phyloP scores from a whole-genome alignment of 2,888 invertebrate species.

The Alcis repandata region DNA sequence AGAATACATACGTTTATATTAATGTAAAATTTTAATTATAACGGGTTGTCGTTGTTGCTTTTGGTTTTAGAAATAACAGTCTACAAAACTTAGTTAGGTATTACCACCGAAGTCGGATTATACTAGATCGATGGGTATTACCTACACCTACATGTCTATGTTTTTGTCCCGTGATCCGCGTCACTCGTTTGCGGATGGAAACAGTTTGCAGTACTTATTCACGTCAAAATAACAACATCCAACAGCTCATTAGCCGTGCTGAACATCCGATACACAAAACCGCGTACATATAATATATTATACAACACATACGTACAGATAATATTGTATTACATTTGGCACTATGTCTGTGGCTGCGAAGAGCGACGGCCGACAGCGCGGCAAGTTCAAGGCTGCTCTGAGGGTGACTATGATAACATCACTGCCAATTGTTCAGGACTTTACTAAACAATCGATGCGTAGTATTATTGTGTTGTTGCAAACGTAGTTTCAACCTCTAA shows the following conservation, averaged over 20 bases:
- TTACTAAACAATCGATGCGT: no score
- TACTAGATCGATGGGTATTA: no score
- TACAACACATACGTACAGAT: conserved; percentile 41
- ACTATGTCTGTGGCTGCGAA: conserved; percentile 51
- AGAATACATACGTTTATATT: background rate
- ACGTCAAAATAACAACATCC: conserved; percentile 11
- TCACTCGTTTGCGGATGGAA: conserved; percentile 4
- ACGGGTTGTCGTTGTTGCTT: no score
- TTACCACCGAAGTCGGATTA: no score
- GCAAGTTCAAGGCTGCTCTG: conserved; percentile 64
- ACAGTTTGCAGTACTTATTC: conserved; percentile 4
- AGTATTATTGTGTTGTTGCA: no score
- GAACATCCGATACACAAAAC: conserved; percentile 8
- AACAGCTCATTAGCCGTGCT: conserved; percentile 22
- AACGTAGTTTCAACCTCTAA: no score
- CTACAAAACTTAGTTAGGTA: no score
- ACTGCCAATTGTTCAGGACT: background rate
- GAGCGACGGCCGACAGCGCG: conserved; percentile 56
- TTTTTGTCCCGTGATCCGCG: background rate
- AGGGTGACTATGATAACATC: conserved; percentile 19
- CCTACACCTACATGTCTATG: no score
- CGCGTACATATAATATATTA: conserved; percentile 8
- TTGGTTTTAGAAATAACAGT: no score
- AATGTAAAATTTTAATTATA: no score
- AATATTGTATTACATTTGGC: conserved; percentile 63